Base-by-base conservation (phyloP, 2,113 vertebrate species). In the Atractosteus spatula region DNA sequence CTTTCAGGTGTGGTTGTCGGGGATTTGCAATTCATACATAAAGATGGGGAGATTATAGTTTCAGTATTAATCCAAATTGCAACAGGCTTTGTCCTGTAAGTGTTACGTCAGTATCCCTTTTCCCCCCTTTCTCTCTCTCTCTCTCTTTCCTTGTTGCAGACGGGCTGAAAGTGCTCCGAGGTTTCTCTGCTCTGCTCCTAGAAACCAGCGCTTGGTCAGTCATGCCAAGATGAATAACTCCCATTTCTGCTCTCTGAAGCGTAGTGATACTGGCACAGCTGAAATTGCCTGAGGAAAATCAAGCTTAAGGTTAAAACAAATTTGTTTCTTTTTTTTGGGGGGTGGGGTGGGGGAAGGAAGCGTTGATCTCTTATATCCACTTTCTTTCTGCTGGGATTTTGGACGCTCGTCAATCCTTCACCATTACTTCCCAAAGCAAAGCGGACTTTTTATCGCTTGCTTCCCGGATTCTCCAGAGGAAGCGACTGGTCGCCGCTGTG, bases 371-470 rank as follows among this genome's bases (percentile, higher is more conserved):
- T 61, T 70, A 41, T 45, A 44, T 66, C 7, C 57, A 67, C 64
- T 72, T 56, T 55, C 17, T 70, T 65, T 66, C 57, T 68, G 10
- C 47, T 61, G 71, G 65, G 47, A 73, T 78, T 70, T 73, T 76
- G 62, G 71, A 75, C 78, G 77, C 79, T 61, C 8, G 3, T 13
- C 54, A 63, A 75, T 78, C 68, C 73, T 77, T 79, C 90, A 91
- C 83, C 80, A 93, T 94, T 91, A 84, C 92, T 76, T 86, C 83
- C 55, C 88, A 87, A 65, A 83, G 88, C 72, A 88, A 89, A 82
- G 78, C 86, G 82, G 91, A 86, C 81, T 86, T 90, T 79, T 81
- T 88, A 79, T 87, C 90, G 79, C 86, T 80, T 79, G 84, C 88
- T 84, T 83, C 88, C 81, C 87, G 87, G 77, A 83, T 86, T 73